Conservation (phyloP, 2,113 vertebrate genomes). For the Antechinus stuartii region DNA sequence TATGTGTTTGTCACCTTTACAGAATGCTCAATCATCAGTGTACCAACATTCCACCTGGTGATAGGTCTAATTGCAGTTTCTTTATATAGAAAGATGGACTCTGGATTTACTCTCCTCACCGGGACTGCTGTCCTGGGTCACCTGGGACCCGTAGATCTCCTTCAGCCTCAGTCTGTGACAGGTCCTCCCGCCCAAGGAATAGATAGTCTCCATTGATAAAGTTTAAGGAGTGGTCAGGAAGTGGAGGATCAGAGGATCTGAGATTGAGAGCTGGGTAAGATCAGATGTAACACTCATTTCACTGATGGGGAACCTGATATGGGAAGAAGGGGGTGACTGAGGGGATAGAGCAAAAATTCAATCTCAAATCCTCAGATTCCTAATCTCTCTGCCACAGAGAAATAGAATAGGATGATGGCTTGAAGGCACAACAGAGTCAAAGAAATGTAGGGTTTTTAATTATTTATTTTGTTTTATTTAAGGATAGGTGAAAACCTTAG, state of each 20-base stretch:
- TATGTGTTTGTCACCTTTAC: not conserved
- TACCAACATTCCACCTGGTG: not conserved
- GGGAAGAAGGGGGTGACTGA: not conserved
- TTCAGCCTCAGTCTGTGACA: not conserved
- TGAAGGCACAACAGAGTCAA: not conserved
- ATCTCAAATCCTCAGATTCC: not conserved
- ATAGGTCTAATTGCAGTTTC: too few species aligned
- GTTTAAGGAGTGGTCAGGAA: not conserved
- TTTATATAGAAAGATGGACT: too few species aligned
- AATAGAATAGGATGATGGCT: not conserved
- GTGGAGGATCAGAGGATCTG: not conserved
- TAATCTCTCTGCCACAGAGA: not conserved
- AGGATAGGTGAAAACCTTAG: not conserved
- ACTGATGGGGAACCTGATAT: not conserved
- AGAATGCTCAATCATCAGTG: not conserved
- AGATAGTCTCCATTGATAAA: not conserved
- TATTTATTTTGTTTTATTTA: not conserved
- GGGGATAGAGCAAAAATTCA: not conserved
- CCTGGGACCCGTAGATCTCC: not conserved
- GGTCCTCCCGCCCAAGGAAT: not conserved
- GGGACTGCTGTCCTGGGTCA: not conserved
- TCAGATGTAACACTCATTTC: not conserved
- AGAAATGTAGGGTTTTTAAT: not conserved
- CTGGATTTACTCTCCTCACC: not conserved
- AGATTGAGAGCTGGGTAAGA: not conserved